Percentiles rank a stretch among this genome's conserved stretches.
phyloP scores from a whole-genome alignment of 1,140 invertebrate species.

The Charaxes varanes region DNA sequence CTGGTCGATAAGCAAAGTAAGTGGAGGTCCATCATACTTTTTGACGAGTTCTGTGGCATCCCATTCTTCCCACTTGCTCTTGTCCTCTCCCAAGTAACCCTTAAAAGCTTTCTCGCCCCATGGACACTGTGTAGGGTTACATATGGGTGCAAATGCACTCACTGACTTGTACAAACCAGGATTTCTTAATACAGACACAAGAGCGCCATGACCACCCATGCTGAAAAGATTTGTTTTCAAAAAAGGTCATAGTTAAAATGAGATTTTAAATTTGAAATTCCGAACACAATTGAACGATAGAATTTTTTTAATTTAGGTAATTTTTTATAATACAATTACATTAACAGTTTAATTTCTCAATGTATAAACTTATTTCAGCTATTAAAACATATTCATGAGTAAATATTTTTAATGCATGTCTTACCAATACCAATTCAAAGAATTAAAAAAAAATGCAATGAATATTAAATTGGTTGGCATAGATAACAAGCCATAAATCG shows the following conservation, averaged over 20 bases:
- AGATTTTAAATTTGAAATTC: neutral
- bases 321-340: no score
- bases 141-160: slow-evolving; percentile 97
- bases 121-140: slow-evolving; percentile 87
- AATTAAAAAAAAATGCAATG: no score
- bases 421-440: no score
- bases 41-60: slow-evolving; percentile 91
- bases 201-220: slow-evolving; percentile 98
- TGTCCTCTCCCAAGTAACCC: slow-evolving; percentile 88
- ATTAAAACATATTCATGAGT: no score
- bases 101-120: slow-evolving; percentile 94
- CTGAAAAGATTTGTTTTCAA: slow-evolving; percentile 76
- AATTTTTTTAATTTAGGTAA: no score
- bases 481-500: no score
- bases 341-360: no score
- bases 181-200: slow-evolving; percentile 94
- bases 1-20: slow-evolving; percentile 94
- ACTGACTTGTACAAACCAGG: slow-evolving; percentile 92
- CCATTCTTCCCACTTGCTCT: slow-evolving; percentile 86
- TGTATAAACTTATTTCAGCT: no score
- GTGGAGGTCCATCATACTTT: slow-evolving; percentile 88
- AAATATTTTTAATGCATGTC: no score
- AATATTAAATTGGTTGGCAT: no score
- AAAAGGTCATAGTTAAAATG: neutral
- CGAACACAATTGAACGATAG: neutral